Evolutionary conservation across 2,113 vertebrate genomes (phyloP).

Genomic region (Eulemur macaco): DNA sequence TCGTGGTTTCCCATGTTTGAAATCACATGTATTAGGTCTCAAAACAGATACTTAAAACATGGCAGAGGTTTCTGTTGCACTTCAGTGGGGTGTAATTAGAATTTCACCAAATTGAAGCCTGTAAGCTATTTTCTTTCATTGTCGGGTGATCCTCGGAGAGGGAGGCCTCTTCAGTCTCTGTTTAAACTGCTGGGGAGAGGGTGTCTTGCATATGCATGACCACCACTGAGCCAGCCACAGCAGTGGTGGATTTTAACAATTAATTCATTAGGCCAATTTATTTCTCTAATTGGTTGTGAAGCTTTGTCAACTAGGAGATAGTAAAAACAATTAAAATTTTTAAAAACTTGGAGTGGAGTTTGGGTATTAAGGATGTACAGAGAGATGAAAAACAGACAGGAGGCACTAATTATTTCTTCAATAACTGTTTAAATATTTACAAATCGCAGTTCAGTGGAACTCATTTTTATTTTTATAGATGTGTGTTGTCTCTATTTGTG

Average conservation of each 20-base stretch:
- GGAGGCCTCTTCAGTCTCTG: neutral
- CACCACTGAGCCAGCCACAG: conserved; percentile 52
- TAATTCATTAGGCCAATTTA: conserved; percentile 79
- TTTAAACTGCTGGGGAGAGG: conserved; percentile 30
- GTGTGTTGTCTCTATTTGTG: neutral
- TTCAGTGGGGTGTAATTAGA: neutral
- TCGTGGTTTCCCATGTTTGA: neutral
- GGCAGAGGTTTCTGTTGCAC: neutral
- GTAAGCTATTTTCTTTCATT: neutral
- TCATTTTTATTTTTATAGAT: neutral
- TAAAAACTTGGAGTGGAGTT: conserved; percentile 48
- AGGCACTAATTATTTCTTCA: conserved; percentile 64
- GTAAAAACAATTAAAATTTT: conserved; percentile 48
- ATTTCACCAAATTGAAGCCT: neutral
- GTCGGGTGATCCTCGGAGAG: neutral
- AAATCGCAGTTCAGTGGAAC: neutral
- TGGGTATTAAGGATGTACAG: conserved; percentile 40
- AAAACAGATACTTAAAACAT: neutral
- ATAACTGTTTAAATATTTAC: conserved; percentile 76
- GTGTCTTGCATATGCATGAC: conserved; percentile 63
- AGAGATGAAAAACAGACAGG: conserved; percentile 59
- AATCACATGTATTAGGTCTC: neutral
- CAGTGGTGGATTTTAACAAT: conserved; percentile 80
- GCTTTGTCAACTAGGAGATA: conserved; percentile 53
- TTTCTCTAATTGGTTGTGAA: conserved; percentile 76